Evolutionary conservation across 1,140 invertebrate species (phyloP), one percentile per base, ranked within the genome.

Genomic region (Megathymus violae): DNA sequence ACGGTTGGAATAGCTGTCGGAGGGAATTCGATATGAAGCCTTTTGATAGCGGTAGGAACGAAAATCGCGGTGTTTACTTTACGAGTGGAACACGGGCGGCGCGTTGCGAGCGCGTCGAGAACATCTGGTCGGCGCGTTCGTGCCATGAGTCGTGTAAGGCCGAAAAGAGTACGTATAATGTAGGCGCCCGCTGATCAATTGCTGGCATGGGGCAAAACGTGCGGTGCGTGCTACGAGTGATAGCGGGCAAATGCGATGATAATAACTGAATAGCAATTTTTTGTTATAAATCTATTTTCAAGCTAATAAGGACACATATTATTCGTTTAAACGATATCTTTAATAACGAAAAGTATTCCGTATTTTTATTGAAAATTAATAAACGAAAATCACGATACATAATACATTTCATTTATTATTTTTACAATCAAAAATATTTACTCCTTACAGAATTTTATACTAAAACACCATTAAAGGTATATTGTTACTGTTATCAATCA

Each of bases 171-270:
- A n/a, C n/a, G n/a, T n/a, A 66, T 75, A 68, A 66, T 64, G 67
- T 69, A 74, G 62, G 52, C 59, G 63, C 58, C 46, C 71, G 59
- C 66, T 82, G 74, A 78, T 78, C 78, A 82, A 76, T 69, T 64
- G 68, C 66, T 71, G 43, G 56, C 48, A 68, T 67, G 69, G 70
- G 59, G 66, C 73, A 48, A 27, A 22, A 16, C 16, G 14, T 1
- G 62, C 9, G 60, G 50, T 16, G 1, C 19, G 22, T 52, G 10
- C n/a, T n/a, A 69, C 13, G 25, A 65, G 69, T 52, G 25, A 3
- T 3, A 36, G 67, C 71, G 67, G 27, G 34, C 7, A 31, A 31
- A 31, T 31, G 7, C 19, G 19, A 22, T 5, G 2, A 22, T 22
- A 3, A 22, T 22, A 22, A 22, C n/a, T n/a, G n/a, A n/a, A n/a